phyloP scores from a whole-genome alignment of 2,888 invertebrate genomes.

The Carabus problematicus region DNA sequence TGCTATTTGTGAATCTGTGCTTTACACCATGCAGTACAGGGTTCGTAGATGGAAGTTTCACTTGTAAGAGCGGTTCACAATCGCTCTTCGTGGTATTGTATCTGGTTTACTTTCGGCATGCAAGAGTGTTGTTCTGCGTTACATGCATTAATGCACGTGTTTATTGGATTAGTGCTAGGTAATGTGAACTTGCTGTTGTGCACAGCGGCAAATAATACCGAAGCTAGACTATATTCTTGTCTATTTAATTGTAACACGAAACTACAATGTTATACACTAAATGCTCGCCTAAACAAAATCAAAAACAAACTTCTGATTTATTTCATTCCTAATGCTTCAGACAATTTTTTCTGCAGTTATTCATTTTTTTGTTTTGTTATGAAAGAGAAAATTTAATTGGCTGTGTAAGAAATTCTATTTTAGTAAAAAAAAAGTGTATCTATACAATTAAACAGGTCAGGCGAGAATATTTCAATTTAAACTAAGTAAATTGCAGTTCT shows the following conservation, averaged over 20 bases:
- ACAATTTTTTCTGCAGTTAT: neutral
- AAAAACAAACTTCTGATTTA: conserved; percentile 23
- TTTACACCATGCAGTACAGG: too few species aligned
- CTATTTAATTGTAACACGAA: too few species aligned
- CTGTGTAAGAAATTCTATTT: neutral
- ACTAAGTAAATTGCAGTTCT: conserved; percentile 40
- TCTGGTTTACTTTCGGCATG: neutral
- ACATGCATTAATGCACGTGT: conserved; percentile 34
- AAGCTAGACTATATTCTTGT: conserved; percentile 7
- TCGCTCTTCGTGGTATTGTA: neutral
- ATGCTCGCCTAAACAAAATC: conserved; percentile 2
- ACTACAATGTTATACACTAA: conserved; percentile 20
- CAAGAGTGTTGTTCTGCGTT: conserved; percentile 15
- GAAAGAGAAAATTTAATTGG: neutral
- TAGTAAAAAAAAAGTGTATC: too few species aligned
- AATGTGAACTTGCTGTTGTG: conserved; percentile 15
- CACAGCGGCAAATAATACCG: conserved; percentile 18
- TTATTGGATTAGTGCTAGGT: conserved; percentile 26
- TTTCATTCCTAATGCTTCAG: neutral
- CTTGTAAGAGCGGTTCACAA: conserved; percentile 1
- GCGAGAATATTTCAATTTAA: conserved; percentile 39
- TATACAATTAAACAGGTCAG: conserved; percentile 20
- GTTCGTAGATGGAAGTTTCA: neutral
- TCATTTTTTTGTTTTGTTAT: neutral
- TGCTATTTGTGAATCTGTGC: neutral